phyloP scores from a whole-genome alignment of 2,888 invertebrate species.

The Clusia tigrina region DNA sequence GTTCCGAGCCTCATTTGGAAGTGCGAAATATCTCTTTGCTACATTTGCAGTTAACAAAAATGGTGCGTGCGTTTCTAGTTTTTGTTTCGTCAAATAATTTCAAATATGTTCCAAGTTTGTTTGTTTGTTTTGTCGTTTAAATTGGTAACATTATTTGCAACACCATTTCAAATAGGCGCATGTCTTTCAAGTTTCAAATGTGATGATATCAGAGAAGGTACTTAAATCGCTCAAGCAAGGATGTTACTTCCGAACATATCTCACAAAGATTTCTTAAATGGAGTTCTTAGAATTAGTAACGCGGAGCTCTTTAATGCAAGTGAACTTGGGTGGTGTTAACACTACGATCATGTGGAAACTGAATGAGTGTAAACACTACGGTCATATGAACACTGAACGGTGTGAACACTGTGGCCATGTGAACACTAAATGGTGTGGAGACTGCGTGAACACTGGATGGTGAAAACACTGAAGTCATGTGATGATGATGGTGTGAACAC shows the following conservation, averaged over 20 bases:
- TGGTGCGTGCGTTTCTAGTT: background rate
- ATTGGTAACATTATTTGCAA: background rate
- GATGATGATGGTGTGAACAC: no score
- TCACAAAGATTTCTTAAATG: background rate
- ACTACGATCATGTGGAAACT: no score
- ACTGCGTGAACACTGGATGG: no score
- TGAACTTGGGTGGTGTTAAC: no score
- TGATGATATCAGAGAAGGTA: background rate
- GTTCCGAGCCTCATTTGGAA: slow-evolving; percentile 29
- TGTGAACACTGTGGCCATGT: no score
- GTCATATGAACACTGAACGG: no score
- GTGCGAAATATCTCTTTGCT: slow-evolving; percentile 28
- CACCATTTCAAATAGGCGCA: background rate
- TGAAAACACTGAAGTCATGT: no score
- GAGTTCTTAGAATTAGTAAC: background rate
- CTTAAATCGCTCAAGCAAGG: background rate
- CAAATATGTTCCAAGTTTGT: background rate
- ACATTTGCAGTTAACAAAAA: background rate
- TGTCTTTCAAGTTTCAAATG: background rate
- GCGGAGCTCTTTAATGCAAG: no score
- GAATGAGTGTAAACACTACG: no score
- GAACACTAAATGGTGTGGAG: no score
- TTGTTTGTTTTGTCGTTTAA: background rate
- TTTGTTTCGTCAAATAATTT: background rate
- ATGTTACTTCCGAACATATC: no score